Base-by-base conservation (phyloP, 2,113 vertebrate genomes). In the Aramus guarauna region DNA sequence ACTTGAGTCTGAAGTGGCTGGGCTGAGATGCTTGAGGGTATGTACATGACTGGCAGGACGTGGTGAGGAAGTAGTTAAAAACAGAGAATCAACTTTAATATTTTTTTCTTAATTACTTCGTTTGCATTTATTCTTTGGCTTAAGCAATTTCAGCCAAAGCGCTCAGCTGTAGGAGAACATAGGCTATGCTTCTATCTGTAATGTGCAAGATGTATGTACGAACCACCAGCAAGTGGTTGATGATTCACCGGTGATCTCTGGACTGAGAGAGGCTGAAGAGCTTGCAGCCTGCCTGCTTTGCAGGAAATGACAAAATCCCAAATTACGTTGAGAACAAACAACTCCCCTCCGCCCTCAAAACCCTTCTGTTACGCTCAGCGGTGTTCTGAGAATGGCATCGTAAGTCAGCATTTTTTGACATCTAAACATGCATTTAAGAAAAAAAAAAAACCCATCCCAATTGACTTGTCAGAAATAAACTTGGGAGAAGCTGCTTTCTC, bases 321-420 rank as follows among this genome's bases (percentile, higher is more conserved):
- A 1, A 30, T 68, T 47, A 1, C 2, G 1, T 4, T n/a, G 68
- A 81, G 85, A 94, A 4, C 36, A 75, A 9, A 2, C 67, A 48
- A 34, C 13, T 15, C 37, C n/a, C 11, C 11, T 78, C 80, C 7
- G 0, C 41, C 69, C 37, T 48, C 72, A 62, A 48, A 48, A 75
- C 15, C 72, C 72, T 91, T 66, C 87, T 73, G 60, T 74, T 69
- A 1, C 0, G 0, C 88, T 82, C 75, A 4, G 45, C 0, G 0
- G 36, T 34, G 34, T 47, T 66, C 81, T 45, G 77, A 5, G 24
- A 23, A 4, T 19, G 71, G 36, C 74, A 20, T 34, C 34, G 18
- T 9, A 66, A 74, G 48, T 59, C 59, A 64, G 69, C 1, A 0
- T 17, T 56, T 82, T 71, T 37, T 85, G 91, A 23, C 81, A 55